A percentile compares a stretch with the other conserved stretches of the same genome.
These are phyloP conservation scores for Nomada flava DNA, from an alignment of 2,888 invertebrate genomes.

Conservation along the genomic window DNA sequence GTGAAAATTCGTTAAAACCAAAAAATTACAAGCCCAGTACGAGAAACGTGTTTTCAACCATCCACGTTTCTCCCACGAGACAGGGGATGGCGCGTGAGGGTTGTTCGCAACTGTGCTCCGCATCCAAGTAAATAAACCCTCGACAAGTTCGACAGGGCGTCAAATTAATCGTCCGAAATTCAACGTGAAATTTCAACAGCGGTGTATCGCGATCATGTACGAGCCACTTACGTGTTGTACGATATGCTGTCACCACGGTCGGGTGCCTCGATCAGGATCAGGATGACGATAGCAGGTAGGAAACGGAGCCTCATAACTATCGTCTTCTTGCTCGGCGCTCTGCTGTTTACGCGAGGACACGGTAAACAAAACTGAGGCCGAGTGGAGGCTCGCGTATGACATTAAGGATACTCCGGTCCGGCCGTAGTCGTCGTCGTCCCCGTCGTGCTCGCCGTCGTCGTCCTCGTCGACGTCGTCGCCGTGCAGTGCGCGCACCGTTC, in stretches of 20 bases:
- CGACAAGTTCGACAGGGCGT: neutral
- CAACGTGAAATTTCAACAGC: neutral
- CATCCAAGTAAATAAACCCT: neutral
- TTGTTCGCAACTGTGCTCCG: neutral
- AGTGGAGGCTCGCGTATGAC: conserved; percentile 65
- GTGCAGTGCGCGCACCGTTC: conserved; percentile 58
- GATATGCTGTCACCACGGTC: conserved; percentile 76
- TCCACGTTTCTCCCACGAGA: conserved; percentile 11
- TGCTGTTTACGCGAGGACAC: conserved; percentile 68
- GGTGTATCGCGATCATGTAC: neutral
- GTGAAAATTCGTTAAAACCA: no score
- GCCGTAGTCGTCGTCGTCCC: conserved; percentile 46
- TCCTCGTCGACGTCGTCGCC: conserved; percentile 55
- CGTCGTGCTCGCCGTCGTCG: conserved; percentile 43
- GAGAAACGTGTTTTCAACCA: conserved; percentile 5
- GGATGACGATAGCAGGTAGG: conserved; percentile 71
- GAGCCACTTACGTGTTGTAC: conserved; percentile 79
- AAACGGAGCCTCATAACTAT: conserved; percentile 76
- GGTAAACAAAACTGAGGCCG: conserved; percentile 69
- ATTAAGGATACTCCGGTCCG: conserved; percentile 64
- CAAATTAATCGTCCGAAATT: neutral
- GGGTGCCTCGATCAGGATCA: conserved; percentile 75
- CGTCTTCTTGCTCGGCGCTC: conserved; percentile 48
- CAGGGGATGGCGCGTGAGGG: conserved; percentile 14
- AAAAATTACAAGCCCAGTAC: neutral